Conservation (phyloP, 2,113 vertebrate genomes). For the Catharus minimus region DNA sequence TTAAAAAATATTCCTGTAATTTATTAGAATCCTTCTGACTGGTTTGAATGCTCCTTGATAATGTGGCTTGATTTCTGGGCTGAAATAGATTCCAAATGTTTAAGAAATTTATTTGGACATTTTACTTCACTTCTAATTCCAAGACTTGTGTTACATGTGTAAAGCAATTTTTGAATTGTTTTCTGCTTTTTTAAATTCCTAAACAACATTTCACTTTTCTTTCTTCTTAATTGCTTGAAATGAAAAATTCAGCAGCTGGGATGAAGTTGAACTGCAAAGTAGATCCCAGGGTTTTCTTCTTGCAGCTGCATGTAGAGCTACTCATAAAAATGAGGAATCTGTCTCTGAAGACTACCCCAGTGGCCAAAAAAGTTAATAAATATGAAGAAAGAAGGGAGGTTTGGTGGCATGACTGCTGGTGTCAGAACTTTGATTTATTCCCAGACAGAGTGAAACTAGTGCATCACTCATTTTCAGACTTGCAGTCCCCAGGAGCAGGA, state of each 20-base stretch:
- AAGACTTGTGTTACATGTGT: neutral
- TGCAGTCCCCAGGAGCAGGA: neutral
- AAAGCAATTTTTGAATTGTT: neutral
- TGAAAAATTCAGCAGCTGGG: neutral
- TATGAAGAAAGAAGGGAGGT: neutral
- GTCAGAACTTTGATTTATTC: neutral
- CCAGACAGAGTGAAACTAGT: neutral
- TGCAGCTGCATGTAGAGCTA: neutral
- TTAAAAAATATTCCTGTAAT: accelerated
- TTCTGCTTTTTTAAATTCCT: neutral
- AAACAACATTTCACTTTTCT: neutral
- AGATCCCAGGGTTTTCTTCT: neutral
- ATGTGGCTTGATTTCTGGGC: neutral
- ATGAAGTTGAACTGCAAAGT: neutral
- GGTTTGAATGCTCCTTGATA: neutral
- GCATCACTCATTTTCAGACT: neutral
- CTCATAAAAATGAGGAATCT: neutral
- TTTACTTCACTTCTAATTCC: neutral
- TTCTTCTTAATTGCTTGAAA: neutral
- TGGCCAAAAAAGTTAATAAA: neutral
- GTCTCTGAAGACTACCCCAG: neutral
- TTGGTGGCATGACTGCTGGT: neutral
- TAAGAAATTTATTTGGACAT: neutral
- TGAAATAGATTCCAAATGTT: neutral
- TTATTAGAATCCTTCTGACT: neutral